Percentiles rank a stretch among this genome's conserved stretches.
These are phyloP conservation scores for Palythoa heliodiscus DNA, from an alignment of 92 coral and sea anemone genomes.

Conservation along the genomic window DNA sequence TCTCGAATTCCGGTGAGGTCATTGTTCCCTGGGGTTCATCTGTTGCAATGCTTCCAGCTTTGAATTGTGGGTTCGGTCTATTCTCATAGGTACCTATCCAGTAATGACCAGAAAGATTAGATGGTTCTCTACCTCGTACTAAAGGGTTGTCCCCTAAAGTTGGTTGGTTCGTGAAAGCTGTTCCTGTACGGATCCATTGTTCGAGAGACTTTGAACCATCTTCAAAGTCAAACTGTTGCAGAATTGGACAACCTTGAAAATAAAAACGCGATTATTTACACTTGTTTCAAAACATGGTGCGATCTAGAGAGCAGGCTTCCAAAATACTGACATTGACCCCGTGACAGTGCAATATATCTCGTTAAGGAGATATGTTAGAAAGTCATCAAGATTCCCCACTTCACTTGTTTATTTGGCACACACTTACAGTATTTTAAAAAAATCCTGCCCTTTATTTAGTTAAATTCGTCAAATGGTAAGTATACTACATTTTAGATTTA, in stretches of 20 bases:
- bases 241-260: constrained; percentile 3
- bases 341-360: too few species aligned
- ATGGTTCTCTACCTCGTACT: neutral
- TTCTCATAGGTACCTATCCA: neutral
- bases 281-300: neutral
- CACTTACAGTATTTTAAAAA: too few species aligned
- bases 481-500: too few species aligned
- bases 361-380: too few species aligned
- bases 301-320: too few species aligned
- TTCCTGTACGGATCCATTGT: neutral
- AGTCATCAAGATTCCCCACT: too few species aligned
- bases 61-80: neutral
- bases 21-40: neutral
- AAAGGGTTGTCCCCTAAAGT: neutral
- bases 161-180: constrained; percentile 8
- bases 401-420: too few species aligned
- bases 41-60: neutral
- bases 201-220: constrained; percentile 7
- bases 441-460: too few species aligned
- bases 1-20: constrained; percentile 23
- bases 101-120: neutral
- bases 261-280: neutral
- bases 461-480: too few species aligned
- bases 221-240: neutral
- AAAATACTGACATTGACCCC: too few species aligned